Evolutionary conservation across 2,888 invertebrate species (phyloP), one percentile per base, ranked within the genome.

Genomic region (Stramonita haemastoma): DNA sequence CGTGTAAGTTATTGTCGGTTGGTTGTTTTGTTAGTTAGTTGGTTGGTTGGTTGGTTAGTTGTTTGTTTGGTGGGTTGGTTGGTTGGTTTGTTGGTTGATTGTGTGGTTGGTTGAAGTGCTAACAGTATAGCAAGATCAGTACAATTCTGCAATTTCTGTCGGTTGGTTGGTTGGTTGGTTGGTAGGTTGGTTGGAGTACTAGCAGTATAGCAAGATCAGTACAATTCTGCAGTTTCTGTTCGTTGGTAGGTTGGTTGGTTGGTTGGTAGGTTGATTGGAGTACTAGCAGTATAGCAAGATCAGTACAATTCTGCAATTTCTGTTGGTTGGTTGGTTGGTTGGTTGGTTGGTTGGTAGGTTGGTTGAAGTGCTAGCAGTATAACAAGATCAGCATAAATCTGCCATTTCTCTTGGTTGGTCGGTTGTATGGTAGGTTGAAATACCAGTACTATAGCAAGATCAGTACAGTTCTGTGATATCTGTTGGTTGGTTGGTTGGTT

Each of bases 1-100:
- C 90, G 32, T 95, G 95, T 95, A 91, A 92, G 95, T 93, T 15
- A 2, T 79, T 34, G 29, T 29, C 22, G 11, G 13, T 81, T n/a
- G 15, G 34, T 70, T 34, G 4, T 34, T 0, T 13, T 77, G 17
- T 73, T 73, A 46, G 26, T 32, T 29, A 70, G 5, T 70, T 22
- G 22, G 5, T 70, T 17, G 57, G n/a, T n/a, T n/a, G n/a, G n/a
- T n/a, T n/a, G n/a, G n/a, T n/a, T n/a, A n/a, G n/a, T n/a, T n/a
- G n/a, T n/a, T n/a, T n/a, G n/a, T n/a, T n/a, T n/a, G n/a, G n/a
- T n/a, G n/a, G n/a, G n/a, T n/a, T n/a, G n/a, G n/a, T n/a, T n/a
- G n/a, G n/a, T 46, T 8, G 8, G 4, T 46, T 46, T 2, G 46
- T 46, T 8, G 46, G 46, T 46, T 8, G 46, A 2, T 46, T 46